These are phyloP conservation scores for Globia sparganii DNA, from an alignment of 2,888 invertebrate genomes.

Conservation along the genomic window DNA sequence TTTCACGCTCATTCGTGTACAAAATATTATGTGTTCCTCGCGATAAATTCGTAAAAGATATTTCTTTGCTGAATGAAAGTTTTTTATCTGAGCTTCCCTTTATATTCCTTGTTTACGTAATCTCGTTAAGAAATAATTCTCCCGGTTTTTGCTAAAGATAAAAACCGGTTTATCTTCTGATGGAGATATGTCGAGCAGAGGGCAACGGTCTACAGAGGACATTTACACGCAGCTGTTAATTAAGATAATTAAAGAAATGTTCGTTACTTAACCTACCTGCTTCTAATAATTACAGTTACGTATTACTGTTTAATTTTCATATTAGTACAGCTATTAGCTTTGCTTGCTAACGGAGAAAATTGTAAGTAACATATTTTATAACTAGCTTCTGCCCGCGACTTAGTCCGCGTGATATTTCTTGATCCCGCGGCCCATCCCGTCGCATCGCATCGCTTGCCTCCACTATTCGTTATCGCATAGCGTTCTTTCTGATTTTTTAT, in stretches of 20 bases:
- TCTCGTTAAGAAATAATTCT: conserved; percentile 33
- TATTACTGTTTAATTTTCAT: conserved; percentile 28
- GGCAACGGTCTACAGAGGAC: conserved; percentile 26
- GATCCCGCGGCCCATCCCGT: neutral
- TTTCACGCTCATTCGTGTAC: conserved; percentile 66
- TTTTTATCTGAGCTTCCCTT: conserved; percentile 31
- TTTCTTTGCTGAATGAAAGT: conserved; percentile 39
- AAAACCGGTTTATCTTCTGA: conserved; percentile 21
- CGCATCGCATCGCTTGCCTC: neutral
- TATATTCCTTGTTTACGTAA: conserved; percentile 39
- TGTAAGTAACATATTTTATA: too few relatives aligned
- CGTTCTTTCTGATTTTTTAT: neutral
- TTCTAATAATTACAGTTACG: conserved; percentile 13
- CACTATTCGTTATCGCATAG: neutral
- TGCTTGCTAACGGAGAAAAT: too few relatives aligned
- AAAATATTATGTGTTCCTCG: conserved; percentile 55
- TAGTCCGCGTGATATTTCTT: neutral
- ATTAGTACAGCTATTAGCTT: conserved; percentile 14
- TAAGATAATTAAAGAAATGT: conserved; percentile 51
- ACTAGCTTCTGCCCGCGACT: neutral
- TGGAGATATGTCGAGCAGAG: conserved; percentile 16
- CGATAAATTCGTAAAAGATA: conserved; percentile 57
- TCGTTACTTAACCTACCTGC: neutral
- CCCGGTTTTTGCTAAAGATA: conserved; percentile 7
- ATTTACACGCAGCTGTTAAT: conserved; percentile 47